Evolutionary conservation across 2,113 vertebrate species (phyloP).

Genomic region (Globicephala melas): DNA sequence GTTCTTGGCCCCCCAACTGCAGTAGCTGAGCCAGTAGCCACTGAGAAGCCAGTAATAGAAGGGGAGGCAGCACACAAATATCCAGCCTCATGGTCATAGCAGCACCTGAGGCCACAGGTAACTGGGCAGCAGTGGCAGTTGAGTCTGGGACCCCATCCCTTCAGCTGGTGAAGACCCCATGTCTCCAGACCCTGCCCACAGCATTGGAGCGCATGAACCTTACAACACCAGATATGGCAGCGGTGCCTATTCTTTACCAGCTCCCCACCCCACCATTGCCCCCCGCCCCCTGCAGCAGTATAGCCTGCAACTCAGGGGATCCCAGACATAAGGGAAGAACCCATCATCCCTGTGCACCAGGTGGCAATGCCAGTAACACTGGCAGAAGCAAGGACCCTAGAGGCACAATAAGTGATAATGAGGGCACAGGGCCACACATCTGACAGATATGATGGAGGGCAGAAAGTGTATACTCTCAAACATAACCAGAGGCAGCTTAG

Average conservation of each 20-base stretch:
- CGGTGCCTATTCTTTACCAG: background rate
- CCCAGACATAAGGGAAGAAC: background rate
- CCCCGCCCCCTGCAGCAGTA: no score
- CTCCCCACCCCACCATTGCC: background rate
- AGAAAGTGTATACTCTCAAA: background rate
- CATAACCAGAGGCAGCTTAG: background rate
- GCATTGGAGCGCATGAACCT: background rate
- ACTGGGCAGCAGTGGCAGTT: background rate
- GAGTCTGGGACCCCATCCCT: background rate
- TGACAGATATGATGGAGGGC: background rate
- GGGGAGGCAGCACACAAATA: background rate
- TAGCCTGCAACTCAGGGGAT: background rate
- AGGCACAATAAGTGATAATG: background rate
- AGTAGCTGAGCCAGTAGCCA: background rate
- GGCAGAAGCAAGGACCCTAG: background rate
- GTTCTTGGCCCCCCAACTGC: background rate
- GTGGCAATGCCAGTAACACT: background rate
- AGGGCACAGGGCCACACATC: background rate
- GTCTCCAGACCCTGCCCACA: background rate
- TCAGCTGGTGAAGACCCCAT: background rate
- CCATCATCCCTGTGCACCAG: no score
- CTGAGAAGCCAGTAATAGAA: background rate
- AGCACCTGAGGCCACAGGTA: background rate
- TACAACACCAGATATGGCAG: background rate
- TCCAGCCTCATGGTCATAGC: background rate